Evolutionary conservation across 2,113 vertebrate species (phyloP).

Genomic region (Colius striatus): DNA sequence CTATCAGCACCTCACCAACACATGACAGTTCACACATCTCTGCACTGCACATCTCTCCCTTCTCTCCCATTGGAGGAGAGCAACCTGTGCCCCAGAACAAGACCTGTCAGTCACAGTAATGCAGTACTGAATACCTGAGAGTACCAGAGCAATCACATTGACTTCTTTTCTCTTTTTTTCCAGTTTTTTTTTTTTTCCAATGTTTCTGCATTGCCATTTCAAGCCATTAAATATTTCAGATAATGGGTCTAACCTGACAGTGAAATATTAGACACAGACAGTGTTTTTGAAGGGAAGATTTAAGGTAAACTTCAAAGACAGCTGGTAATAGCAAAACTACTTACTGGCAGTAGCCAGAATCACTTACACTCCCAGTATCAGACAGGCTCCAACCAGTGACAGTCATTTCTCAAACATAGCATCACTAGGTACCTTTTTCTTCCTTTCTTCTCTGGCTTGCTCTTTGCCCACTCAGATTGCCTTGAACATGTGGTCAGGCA

Average conservation of each 20-base stretch:
- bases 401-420: background rate
- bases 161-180: fast-evolving
- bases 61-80: background rate
- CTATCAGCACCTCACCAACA: background rate
- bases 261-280: background rate
- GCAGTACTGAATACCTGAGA: background rate
- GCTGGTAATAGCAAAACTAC: background rate
- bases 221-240: background rate
- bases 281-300: background rate
- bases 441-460: background rate
- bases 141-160: background rate
- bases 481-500: background rate
- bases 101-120: background rate
- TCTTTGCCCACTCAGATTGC: background rate
- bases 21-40: fast-evolving
- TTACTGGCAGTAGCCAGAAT: background rate
- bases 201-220: background rate
- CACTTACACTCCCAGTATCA: background rate
- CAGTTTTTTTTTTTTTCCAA: background rate
- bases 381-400: background rate
- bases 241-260: background rate
- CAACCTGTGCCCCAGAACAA: background rate
- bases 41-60: fast-evolving
- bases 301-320: background rate
- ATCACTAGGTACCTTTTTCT: background rate